Percentiles rank a stretch among this genome's conserved stretches.
These are phyloP conservation scores for Machimus rusticus DNA, from an alignment of 2,888 invertebrate genomes.

Conservation along the genomic window DNA sequence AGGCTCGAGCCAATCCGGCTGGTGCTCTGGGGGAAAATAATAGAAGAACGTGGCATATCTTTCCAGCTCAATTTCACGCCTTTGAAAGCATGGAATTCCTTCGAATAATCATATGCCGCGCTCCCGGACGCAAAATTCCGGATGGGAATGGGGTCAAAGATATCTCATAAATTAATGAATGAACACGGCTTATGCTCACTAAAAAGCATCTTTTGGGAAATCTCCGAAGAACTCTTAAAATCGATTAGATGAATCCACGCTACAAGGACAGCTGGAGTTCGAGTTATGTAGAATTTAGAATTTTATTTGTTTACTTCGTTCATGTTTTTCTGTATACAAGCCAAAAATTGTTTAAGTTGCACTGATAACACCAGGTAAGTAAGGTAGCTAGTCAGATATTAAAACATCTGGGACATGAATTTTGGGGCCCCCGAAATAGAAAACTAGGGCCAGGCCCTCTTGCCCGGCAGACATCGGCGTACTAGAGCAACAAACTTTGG, in stretches of 20 bases:
- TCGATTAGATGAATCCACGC: background rate
- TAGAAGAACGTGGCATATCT: background rate
- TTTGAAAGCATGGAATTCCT: background rate
- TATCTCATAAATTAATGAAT: slow-evolving; percentile 8
- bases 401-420: background rate
- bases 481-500: background rate
- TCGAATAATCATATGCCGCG: background rate
- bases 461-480: background rate
- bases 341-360: background rate
- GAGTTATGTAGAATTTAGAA: background rate
- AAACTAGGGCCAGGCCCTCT: background rate
- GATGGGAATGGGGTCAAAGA: background rate
- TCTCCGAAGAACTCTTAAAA: background rate
- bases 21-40: background rate
- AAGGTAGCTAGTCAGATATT: background rate
- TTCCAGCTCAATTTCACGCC: background rate
- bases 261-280: background rate
- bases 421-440: background rate
- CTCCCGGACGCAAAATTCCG: background rate
- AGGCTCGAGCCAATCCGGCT: background rate
- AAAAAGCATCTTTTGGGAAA: background rate
- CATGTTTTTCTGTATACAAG: background rate
- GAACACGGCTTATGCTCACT: background rate
- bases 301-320: background rate
- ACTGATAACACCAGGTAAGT: background rate